Percentiles rank a stretch among this genome's conserved stretches.
These are phyloP conservation scores for Dryomyza anilis DNA, from an alignment of 2,888 invertebrate genomes.

Conservation along the genomic window DNA sequence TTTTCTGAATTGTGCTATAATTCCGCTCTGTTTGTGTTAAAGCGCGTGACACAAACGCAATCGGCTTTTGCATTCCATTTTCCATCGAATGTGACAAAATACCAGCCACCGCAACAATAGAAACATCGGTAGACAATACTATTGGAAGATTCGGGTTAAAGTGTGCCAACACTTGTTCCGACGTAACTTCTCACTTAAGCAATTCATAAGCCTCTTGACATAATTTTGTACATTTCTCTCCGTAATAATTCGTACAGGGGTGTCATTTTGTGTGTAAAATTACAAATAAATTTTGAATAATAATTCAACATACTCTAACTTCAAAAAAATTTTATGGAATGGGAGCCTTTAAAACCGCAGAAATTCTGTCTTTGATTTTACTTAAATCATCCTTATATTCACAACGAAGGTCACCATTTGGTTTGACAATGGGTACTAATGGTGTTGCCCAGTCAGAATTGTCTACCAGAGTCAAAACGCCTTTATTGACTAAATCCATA, in stretches of 20 bases:
- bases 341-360: constrained; percentile 13
- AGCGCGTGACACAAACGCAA: constrained; percentile 34
- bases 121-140: constrained; percentile 40
- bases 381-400: constrained; percentile 26
- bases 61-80: constrained; percentile 23
- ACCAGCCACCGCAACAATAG: constrained; percentile 30
- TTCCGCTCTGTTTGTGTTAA: constrained; percentile 32
- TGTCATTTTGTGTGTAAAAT: constrained; percentile 30
- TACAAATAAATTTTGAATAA: constrained; percentile 32
- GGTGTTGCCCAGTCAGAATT: constrained; percentile 26
- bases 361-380: constrained; percentile 25
- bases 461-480: constrained; percentile 11
- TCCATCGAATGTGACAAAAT: constrained; percentile 32
- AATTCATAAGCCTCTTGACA: constrained; percentile 42
- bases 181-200: constrained; percentile 39
- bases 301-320: constrained; percentile 29
- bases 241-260: constrained; percentile 30
- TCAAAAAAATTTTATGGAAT: constrained; percentile 27
- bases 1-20: constrained; percentile 34
- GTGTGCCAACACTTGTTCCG: constrained; percentile 32
- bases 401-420: constrained; percentile 20
- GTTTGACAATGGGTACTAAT: constrained; percentile 27
- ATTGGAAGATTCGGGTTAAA: constrained; percentile 34
- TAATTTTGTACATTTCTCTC: constrained; percentile 41
- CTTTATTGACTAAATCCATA: constrained; percentile 10